Base-by-base conservation (phyloP, 92 coral and sea anemone species). In the Hydrozoanthus gracilis region DNA sequence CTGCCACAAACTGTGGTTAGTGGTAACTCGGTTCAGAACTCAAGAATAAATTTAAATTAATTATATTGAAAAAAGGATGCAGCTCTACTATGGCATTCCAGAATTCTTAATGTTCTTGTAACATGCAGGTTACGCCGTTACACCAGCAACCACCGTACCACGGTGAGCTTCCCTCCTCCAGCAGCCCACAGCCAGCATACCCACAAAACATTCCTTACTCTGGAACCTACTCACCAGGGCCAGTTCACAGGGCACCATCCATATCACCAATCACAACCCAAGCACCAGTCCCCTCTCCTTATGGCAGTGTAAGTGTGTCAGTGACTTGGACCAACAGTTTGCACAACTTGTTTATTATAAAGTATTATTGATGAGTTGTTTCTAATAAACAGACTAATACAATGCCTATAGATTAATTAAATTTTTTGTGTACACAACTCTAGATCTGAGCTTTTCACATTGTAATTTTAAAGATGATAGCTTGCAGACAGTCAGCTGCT, bases 101-200 rank as follows among this genome's bases (percentile, higher is more conserved):
- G 11, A 17, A 9, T 12, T 66, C 9, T 66, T 66, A 18, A 68
- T 27, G 73, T 68, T 27, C 39, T 0, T 27, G 39, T 27, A 0
- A 10, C 3, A 68, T 5, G 8, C 12, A 80, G 85, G 85, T 58
- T 2, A 61, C 73, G 8, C 85, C 85, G 4, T 18, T 80, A 4
- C 85, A 70, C 74, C 85, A 80, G 85, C 85, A 80, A 51, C 72
- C 84, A 17, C 47, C 84, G 9, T 80, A 64, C 35, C 85, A 65
- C 11, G 56, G 60, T 51, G 93, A 90, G 2, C 84, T 88, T 74
- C 95, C 93, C 5, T 44, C 93, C 9, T 77, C 93, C 7, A 90
- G 86, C 79, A 90, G 93, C 58, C 91, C 93, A 1, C 93, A 90
- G 79, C 95, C 95, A 7, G 95, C 95, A 17, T 92, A 92, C 76